A percentile compares a stretch with the other conserved stretches of the same genome.
Evolutionary conservation across 2,113 vertebrate species (phyloP).

Genomic region (Albula goreensis): DNA sequence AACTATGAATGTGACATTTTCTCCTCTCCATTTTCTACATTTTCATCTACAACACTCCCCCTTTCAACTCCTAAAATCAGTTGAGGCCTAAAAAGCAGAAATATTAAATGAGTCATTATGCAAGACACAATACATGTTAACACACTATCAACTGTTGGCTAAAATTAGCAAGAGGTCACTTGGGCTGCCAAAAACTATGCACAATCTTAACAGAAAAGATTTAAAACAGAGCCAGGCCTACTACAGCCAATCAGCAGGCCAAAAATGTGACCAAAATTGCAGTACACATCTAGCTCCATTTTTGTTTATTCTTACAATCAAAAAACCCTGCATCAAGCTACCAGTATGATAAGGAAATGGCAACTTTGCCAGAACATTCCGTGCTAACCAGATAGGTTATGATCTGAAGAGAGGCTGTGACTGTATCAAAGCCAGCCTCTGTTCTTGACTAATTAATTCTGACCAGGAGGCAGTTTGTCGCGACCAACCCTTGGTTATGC

Average conservation of each 20-base stretch:
- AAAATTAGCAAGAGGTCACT: too few relatives aligned
- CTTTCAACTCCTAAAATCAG: neutral
- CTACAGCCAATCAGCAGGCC: neutral
- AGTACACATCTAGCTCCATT: neutral
- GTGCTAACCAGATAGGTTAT: neutral
- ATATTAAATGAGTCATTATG: neutral
- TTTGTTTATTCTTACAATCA: too few relatives aligned
- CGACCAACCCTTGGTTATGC: neutral
- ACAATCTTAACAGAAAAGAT: neutral
- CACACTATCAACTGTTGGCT: too few relatives aligned
- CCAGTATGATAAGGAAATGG: neutral
- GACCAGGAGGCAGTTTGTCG: constrained; percentile 1
- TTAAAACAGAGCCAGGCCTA: neutral
- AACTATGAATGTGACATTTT: neutral
- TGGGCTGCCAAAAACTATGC: too few relatives aligned
- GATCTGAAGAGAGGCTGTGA: neutral
- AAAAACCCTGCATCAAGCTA: too few relatives aligned
- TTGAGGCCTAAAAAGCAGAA: neutral
- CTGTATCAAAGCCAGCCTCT: constrained; percentile 9
- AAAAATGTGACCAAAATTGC: neutral
- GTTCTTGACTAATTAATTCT: neutral
- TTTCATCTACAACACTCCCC: neutral
- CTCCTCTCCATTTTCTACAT: neutral
- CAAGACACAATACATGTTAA: neutral
- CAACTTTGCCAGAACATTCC: neutral